These are phyloP conservation scores for Hipposideros armiger DNA, from an alignment of 2,113 vertebrate species.

Conservation along the genomic window DNA sequence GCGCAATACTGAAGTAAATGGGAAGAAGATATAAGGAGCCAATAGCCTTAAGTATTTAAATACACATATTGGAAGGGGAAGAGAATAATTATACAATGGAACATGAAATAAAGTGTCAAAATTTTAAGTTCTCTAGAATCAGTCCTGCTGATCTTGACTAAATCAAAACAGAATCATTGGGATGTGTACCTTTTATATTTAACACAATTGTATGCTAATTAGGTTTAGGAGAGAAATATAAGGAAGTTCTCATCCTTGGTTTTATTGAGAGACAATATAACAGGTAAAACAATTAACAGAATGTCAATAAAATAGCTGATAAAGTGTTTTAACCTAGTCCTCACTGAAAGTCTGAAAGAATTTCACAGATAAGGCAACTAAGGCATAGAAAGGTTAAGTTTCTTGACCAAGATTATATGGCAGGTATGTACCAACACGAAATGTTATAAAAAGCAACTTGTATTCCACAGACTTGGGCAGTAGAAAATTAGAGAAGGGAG, in stretches of 20 bases:
- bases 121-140: conserved; percentile 58
- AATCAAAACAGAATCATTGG: conserved; percentile 28
- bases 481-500: conserved; percentile 38
- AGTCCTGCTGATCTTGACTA: background rate
- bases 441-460: background rate
- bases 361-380: conserved; percentile 36
- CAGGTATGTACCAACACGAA: background rate
- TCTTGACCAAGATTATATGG: background rate
- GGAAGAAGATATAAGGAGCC: background rate
- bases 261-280: background rate
- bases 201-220: conserved; percentile 4
- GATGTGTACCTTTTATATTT: background rate
- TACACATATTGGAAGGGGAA: background rate
- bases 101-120: conserved; percentile 48
- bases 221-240: background rate
- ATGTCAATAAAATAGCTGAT: background rate
- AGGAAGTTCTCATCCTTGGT: background rate
- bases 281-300: conserved; percentile 24
- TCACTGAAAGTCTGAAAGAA: conserved; percentile 44
- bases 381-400: conserved; percentile 26
- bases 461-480: background rate
- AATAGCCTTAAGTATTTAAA: conserved; percentile 12
- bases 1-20: background rate
- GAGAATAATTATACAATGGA: background rate
- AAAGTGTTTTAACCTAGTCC: background rate